phyloP scores from a whole-genome alignment of 2,113 vertebrate species.

The Oreotrochilus melanogaster region DNA sequence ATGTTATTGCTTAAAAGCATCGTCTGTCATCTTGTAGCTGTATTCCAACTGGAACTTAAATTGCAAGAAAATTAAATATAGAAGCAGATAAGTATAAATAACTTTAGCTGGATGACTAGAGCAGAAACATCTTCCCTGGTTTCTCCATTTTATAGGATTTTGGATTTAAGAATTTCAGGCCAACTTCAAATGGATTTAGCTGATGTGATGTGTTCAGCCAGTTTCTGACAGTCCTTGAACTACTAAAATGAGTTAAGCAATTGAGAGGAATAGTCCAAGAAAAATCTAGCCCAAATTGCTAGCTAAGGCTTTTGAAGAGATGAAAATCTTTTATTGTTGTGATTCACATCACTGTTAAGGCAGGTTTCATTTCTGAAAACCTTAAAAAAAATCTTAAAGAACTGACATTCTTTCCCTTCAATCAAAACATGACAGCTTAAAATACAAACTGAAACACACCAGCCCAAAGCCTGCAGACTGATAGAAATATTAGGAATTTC shows the following conservation, averaged over 20 bases:
- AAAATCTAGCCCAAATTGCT: background rate
- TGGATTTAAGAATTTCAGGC: background rate
- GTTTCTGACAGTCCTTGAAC: background rate
- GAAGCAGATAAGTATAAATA: slow-evolving; percentile 36
- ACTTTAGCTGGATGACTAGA: background rate
- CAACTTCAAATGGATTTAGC: background rate
- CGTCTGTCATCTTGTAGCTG: background rate
- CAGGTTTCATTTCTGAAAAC: background rate
- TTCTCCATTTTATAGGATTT: background rate
- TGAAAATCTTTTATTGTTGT: background rate
- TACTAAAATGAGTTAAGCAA: background rate
- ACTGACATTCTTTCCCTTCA: background rate
- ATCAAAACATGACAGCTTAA: background rate
- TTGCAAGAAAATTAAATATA: slow-evolving; percentile 41
- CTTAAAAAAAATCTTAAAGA: background rate
- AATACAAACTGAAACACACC: background rate
- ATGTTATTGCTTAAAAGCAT: background rate
- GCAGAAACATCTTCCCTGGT: background rate
- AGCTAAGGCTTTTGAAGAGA: background rate
- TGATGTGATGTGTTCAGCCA: background rate
- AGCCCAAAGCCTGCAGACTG: background rate
- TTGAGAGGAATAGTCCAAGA: background rate
- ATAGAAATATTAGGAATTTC: background rate
- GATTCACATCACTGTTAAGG: background rate
- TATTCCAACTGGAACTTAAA: slow-evolving; percentile 3